A percentile compares a stretch with the other conserved stretches of the same genome.
Evolutionary conservation across 2,888 invertebrate genomes (phyloP).

Genomic region (Notodonta dromedarius): DNA sequence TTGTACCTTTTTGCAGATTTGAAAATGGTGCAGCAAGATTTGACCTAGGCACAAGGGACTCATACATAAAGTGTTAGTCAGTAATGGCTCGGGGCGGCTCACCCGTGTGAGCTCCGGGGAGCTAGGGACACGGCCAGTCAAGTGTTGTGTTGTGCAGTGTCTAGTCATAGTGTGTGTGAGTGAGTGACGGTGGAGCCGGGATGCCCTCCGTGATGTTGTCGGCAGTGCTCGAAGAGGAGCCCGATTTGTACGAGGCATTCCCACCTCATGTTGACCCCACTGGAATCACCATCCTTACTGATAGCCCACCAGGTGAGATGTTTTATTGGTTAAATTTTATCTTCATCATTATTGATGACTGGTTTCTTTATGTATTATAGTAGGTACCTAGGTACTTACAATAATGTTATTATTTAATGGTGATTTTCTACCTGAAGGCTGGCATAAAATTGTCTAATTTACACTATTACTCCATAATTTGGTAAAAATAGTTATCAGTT

Average conservation of each 20-base stretch:
- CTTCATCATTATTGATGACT: background rate
- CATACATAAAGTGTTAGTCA: conserved; percentile 50
- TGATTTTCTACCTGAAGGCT: too few relatives aligned
- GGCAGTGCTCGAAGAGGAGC: conserved; percentile 89
- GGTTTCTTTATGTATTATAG: too few relatives aligned
- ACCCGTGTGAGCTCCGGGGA: conserved; percentile 68
- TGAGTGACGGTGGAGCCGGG: conserved; percentile 64
- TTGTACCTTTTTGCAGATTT: conserved; percentile 71
- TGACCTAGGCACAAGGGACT: conserved; percentile 73
- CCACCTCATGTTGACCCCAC: conserved; percentile 92
- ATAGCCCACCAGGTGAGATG: conserved; percentile 83
- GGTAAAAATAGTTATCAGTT: background rate
- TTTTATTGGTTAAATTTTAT: background rate
- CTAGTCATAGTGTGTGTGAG: conserved; percentile 68
- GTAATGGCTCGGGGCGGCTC: conserved; percentile 71
- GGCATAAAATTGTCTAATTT: background rate
- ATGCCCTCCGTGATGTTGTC: conserved; percentile 89
- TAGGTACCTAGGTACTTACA: too few relatives aligned
- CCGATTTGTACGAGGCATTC: conserved; percentile 90
- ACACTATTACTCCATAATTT: background rate
- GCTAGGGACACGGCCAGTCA: conserved; percentile 59
- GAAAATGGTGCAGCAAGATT: conserved; percentile 84
- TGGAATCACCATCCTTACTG: conserved; percentile 89
- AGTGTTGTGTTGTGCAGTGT: conserved; percentile 78
- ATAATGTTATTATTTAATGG: background rate